Conservation (phyloP, 2,113 vertebrate genomes). For the Oryctolagus cuniculus region DNA sequence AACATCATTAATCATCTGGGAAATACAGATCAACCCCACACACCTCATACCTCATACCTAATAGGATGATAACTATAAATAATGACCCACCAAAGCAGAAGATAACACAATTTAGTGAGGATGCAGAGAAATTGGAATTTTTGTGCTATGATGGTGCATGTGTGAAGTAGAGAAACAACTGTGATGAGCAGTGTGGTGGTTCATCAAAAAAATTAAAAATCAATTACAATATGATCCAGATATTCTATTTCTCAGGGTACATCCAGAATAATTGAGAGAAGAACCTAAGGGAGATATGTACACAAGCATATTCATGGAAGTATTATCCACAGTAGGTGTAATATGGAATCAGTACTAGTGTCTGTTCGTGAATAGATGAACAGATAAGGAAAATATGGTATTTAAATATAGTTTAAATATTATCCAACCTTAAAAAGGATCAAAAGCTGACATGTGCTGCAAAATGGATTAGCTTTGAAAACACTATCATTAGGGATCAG, state of each 20-base stretch:
- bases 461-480: not conserved
- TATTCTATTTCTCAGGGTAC: not conserved
- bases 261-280: not conserved
- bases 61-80: not conserved
- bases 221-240: not conserved
- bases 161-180: not conserved
- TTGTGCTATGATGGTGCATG: not conserved
- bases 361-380: not conserved
- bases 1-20: not conserved
- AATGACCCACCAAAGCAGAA: not conserved
- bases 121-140: not conserved
- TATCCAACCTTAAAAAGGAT: not conserved
- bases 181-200: not conserved
- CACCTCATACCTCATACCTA: not conserved
- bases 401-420: not conserved
- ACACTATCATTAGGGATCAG: not conserved
- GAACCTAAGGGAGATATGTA: not conserved
- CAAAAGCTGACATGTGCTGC: not conserved
- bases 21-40: not conserved
- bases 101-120: not conserved
- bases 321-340: not conserved
- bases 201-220: conserved; percentile 22
- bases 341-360: not conserved
- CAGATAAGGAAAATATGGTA: not conserved
- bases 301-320: not conserved